Evolutionary conservation across 2,113 vertebrate genomes (phyloP), one percentile per base, ranked within the genome.

Genomic region (Lethenteron reissneri): DNA sequence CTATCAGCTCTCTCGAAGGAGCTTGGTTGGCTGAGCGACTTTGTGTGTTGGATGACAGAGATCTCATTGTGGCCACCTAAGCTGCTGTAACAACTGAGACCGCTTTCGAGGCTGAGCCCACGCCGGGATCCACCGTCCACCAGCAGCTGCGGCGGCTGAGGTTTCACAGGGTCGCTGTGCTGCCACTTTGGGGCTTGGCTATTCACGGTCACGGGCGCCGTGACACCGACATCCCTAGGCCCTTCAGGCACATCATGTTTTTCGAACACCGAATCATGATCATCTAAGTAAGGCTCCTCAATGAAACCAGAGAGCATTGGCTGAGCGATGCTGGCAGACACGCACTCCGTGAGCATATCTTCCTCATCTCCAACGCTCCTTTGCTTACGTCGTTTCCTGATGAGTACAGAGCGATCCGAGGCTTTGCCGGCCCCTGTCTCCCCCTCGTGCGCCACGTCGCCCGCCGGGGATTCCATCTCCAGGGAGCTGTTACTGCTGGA

Each of bases 1-100:
- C 85, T 82, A 60, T 99, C 92, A 0, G 77, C 76, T 77, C 88
- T 90, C 78, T 97, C 92, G 75, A 92, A 91, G 0, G 92, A 95
- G 77, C 76, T 86, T 2, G 87, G 89, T 76, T 88, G 80, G 78
- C 90, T 95, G 71, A 97, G 80, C 2, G 95, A 92, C 75, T 99
- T 99, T 11, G 95, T 99, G 73, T 99, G 95, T 75, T 92, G 87
- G 76, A 97, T 99, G 73, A 99, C 95, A 1, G 95, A 99, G 74
- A 95, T 95, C 8, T 88, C 90, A 13, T 88, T 83, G 59, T 68
- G n/a, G 6, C 10, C 11, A 9, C 64, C 64, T 68, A 25, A 9
- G 64, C 9, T 68, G 64, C 25, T 68, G 64, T 68, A 25, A 17
- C 64, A 10, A 68, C 64, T 25, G 25, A 68, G 64, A 25, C n/a